phyloP scores from a whole-genome alignment of 1,140 invertebrate species.

The Bombus huntii region DNA sequence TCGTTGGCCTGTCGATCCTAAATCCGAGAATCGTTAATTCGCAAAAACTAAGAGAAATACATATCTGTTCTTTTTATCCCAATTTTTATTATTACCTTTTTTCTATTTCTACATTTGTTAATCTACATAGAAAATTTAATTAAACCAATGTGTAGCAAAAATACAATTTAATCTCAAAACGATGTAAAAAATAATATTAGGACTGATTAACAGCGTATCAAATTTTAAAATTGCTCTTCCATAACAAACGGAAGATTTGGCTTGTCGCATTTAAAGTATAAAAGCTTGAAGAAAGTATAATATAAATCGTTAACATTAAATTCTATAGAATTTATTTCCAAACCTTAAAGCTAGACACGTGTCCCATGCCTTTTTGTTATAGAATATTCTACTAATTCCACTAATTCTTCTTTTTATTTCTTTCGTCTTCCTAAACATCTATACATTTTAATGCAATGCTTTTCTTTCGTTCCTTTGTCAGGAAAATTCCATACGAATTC shows the following conservation, averaged over 20 bases:
- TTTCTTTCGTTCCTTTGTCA: neutral
- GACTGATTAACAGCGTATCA: too few relatives aligned
- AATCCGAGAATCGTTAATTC: neutral
- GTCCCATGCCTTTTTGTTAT: neutral
- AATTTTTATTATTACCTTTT: neutral
- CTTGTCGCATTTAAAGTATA: too few relatives aligned
- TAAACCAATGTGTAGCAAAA: too few relatives aligned
- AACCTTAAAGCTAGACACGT: neutral
- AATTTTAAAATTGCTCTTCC: too few relatives aligned
- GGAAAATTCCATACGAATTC: neutral
- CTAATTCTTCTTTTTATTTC: neutral
- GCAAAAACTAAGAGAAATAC: neutral
- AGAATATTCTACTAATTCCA: neutral
- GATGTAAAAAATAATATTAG: too few relatives aligned
- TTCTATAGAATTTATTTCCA: neutral
- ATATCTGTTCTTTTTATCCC: neutral
- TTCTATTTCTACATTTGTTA: neutral
- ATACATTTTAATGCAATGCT: neutral
- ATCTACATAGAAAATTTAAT: neutral
- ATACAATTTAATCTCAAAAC: too few relatives aligned
- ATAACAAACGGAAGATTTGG: too few relatives aligned
- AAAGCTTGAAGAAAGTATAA: neutral
- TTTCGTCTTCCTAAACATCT: too few relatives aligned
- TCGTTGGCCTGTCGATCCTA: too few relatives aligned
- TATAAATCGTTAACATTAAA: neutral